These are phyloP conservation scores for Linepithema humile DNA, from an alignment of 1,140 invertebrate genomes.

Conservation along the genomic window DNA sequence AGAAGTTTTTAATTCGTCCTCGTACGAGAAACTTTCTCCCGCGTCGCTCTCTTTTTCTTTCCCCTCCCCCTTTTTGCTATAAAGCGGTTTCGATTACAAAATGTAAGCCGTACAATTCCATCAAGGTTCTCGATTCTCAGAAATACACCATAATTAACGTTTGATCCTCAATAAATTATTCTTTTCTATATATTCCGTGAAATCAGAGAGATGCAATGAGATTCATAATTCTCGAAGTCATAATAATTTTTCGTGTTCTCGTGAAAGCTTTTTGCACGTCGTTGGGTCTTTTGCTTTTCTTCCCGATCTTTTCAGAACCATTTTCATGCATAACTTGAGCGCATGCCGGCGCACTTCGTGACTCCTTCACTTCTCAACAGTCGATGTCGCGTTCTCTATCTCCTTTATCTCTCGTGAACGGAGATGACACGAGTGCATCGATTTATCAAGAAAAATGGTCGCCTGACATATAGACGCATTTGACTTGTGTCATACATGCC, in stretches of 20 bases:
- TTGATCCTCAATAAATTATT: not conserved
- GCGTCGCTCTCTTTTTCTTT: conserved; percentile 11
- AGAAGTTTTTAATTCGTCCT: conserved; percentile 70
- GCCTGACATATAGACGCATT: not conserved
- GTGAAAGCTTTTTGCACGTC: not conserved
- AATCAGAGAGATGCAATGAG: not conserved
- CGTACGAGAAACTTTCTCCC: conserved; percentile 48
- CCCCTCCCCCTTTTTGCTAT: too few species aligned
- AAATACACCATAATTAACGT: not conserved
- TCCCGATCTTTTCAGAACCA: not conserved
- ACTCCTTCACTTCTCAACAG: not conserved
- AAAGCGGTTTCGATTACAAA: conserved; percentile 54
- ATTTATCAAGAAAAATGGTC: conserved; percentile 12
- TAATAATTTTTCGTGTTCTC: not conserved
- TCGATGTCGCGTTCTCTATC: not conserved
- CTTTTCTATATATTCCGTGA: not conserved
- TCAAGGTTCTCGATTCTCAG: not conserved
- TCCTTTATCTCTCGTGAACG: not conserved
- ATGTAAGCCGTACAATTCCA: conserved; percentile 20
- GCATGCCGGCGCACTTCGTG: too few species aligned
- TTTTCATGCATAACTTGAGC: not conserved
- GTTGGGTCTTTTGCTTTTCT: not conserved
- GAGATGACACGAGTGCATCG: not conserved
- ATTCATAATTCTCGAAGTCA: not conserved
- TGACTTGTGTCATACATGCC: not conserved